These are phyloP conservation scores for Podiceps cristatus DNA, from an alignment of 2,113 vertebrate species.

Conservation along the genomic window DNA sequence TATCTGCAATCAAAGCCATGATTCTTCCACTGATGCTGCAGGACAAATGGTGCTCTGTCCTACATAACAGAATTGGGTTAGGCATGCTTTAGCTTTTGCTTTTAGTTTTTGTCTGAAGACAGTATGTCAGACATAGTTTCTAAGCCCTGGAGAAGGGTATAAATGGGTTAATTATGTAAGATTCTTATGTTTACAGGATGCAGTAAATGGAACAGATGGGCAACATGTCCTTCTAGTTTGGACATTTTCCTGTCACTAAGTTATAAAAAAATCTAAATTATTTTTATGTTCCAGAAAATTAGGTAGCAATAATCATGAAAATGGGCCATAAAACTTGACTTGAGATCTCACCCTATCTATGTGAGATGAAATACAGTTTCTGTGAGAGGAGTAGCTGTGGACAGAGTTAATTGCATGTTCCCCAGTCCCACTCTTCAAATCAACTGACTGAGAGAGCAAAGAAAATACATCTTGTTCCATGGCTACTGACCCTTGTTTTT, in stretches of 20 bases:
- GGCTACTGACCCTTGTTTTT: background rate
- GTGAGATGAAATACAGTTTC: background rate
- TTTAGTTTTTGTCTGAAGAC: background rate
- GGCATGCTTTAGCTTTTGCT: background rate
- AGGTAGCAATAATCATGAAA: constrained; percentile 59
- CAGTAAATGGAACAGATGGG: constrained; percentile 64
- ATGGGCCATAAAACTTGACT: constrained; percentile 48
- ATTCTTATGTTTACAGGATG: constrained; percentile 41
- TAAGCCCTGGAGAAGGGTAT: constrained; percentile 33
- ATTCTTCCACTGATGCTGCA: background rate
- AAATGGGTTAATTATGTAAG: constrained; percentile 61
- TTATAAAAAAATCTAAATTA: constrained; percentile 56
- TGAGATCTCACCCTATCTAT: background rate
- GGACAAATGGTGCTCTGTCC: background rate
- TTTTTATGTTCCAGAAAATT: constrained; percentile 66
- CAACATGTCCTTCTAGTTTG: constrained; percentile 9
- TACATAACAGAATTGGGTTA: background rate
- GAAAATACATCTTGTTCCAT: background rate
- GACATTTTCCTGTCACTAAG: constrained; percentile 43
- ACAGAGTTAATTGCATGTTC: background rate
- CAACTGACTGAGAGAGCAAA: background rate
- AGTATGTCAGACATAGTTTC: background rate
- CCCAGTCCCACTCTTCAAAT: background rate
- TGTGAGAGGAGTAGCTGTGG: background rate
- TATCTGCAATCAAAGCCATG: background rate